These are phyloP conservation scores for Myrmecophaga tridactyla DNA, from an alignment of 2,113 vertebrate species.

Conservation along the genomic window DNA sequence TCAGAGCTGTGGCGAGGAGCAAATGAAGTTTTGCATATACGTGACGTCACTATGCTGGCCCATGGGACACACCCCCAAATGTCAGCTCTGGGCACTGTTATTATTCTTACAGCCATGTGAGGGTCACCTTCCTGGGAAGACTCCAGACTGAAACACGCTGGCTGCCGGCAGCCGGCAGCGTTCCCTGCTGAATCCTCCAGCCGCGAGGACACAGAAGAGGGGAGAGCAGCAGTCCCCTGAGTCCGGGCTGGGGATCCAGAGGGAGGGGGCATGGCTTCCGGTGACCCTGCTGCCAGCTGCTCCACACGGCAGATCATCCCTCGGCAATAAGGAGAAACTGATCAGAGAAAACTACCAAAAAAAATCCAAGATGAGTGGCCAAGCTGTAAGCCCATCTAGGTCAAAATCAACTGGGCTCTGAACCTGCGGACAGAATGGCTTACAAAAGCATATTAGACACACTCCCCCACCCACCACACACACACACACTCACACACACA, in stretches of 20 bases:
- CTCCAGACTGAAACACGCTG: background rate
- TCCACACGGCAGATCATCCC: background rate
- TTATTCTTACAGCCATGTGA: background rate
- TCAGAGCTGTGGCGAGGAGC: background rate
- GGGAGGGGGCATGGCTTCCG: background rate
- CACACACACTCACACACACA: no score
- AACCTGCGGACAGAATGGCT: background rate
- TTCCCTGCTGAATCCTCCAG: background rate
- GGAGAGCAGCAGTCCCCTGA: background rate
- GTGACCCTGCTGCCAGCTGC: background rate
- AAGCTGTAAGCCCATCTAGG: background rate
- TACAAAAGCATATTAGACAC: background rate
- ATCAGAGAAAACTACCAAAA: background rate
- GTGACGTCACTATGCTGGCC: background rate
- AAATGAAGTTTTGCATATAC: rapidly evolving
- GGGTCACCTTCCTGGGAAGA: background rate
- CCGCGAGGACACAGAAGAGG: background rate
- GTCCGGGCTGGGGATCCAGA: background rate
- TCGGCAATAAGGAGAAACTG: background rate
- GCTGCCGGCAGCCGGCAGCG: background rate
- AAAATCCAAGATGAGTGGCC: background rate
- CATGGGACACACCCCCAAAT: rapidly evolving
- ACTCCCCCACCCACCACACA: rapidly evolving
- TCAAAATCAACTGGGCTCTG: background rate
- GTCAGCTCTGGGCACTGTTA: no score